phyloP scores from a whole-genome alignment of 2,888 invertebrate species.

The Agrochola macilenta region DNA sequence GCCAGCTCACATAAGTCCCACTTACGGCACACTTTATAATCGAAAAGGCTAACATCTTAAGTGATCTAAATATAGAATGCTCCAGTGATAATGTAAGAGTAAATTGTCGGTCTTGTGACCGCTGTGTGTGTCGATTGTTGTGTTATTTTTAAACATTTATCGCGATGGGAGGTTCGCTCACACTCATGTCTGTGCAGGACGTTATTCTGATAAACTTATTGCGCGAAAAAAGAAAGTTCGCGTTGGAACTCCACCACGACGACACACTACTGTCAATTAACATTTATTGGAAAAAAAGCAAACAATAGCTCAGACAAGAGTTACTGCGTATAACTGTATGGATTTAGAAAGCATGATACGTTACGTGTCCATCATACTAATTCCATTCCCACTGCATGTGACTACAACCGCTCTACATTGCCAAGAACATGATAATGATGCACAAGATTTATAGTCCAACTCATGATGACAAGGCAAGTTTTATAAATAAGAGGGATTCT shows the following conservation, averaged over 20 bases:
- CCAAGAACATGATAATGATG: constrained; percentile 53
- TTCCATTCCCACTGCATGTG: constrained; percentile 34
- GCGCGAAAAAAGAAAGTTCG: constrained; percentile 56
- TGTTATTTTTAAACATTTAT: constrained; percentile 82
- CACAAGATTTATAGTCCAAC: constrained; percentile 43
- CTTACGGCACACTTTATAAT: constrained; percentile 75
- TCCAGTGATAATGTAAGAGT: constrained; percentile 78
- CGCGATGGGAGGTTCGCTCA: constrained; percentile 58
- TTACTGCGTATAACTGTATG: constrained; percentile 11
- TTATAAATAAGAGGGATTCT: constrained; percentile 50
- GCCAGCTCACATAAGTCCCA: constrained; percentile 72
- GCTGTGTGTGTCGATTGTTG: constrained; percentile 75
- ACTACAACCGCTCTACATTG: constrained; percentile 36
- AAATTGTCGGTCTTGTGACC: constrained; percentile 82
- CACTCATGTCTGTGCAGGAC: constrained; percentile 21
- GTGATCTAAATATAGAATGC: constrained; percentile 85
- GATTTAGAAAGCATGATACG: constrained; percentile 39
- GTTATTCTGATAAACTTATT: constrained; percentile 29
- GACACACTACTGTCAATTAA: background rate
- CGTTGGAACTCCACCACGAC: background rate
- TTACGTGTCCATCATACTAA: constrained; percentile 36
- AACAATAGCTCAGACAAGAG: background rate
- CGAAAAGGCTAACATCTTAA: constrained; percentile 83
- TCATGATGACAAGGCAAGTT: constrained; percentile 36
- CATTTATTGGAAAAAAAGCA: background rate